Base-by-base conservation (phyloP, 2,113 vertebrate species). In the Gymnarchus niloticus region DNA sequence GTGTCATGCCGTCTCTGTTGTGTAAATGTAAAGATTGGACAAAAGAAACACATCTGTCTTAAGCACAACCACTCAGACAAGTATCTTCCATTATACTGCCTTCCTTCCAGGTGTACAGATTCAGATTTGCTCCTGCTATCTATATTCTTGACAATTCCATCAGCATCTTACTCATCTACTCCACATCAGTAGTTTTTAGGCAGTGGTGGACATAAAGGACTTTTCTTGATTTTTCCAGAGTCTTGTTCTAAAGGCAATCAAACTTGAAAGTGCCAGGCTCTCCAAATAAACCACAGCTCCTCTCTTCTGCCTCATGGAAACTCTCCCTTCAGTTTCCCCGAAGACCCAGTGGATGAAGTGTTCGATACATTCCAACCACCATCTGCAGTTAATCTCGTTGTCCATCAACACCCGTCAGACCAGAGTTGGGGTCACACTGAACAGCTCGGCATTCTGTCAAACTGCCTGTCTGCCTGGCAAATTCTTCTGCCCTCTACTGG, bases 321-420 rank as follows among this genome's bases (percentile, higher is more conserved):
- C 28, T 23, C 28, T 33, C n/a, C 12, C 80, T 65, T 4, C 59
- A n/a, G 7, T 25, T 65, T 25, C 59, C 19, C 7, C 21, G 25
- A n/a, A 33, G 5, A 41, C 8, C 28, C 28, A 82, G 51, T 52
- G 25, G 3, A 28, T 54, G n/a, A 52, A 82, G 54, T 14, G 4
- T 51, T 82, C 80, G 28, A 37, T 19, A 37, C 28, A 56, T 54
- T 17, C 25, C 10, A 44, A 59, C 52, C 85, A 57, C 14, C 85
- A 85, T 85, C 76, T 81, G 76, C 73, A 48, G 41, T 48, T 84
- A 59, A 84, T 80, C 25, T 85, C 17, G 4, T 52, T 23, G 25
- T 59, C 76, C 76, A 57, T 81, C 76, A 80, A 12, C 41, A 41
- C 12, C 76, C 56, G 23, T 49, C 25, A 73, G 51, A 57, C 33